Evolutionary conservation across 2,797 vertebrate species (phyloP).

Genomic region (Halcyon leucocephala): DNA sequence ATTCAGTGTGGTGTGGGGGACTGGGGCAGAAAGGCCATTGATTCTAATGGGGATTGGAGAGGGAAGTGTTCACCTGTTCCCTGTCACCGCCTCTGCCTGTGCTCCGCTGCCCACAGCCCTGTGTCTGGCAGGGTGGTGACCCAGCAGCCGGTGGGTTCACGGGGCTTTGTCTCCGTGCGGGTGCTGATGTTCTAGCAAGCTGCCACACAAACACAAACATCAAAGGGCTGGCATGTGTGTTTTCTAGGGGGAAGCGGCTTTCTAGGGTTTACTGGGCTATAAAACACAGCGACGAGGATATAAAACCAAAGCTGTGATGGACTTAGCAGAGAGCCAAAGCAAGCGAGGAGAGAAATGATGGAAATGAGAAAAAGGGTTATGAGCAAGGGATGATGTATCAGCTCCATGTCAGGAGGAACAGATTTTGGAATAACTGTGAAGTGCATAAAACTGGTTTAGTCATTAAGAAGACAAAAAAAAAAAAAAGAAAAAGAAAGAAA

Average conservation of each 20-base stretch:
- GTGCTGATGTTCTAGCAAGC: constrained; percentile 1
- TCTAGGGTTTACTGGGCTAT: constrained; percentile 63
- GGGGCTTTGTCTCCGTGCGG: not conserved
- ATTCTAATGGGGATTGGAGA: not conserved
- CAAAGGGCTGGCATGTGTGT: constrained; percentile 40
- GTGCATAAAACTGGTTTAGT: constrained; percentile 68
- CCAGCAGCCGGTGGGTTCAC: not conserved
- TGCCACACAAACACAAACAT: constrained; percentile 44
- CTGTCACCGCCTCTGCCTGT: not conserved
- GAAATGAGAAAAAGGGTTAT: constrained; percentile 29
- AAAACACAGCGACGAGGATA: constrained; percentile 39
- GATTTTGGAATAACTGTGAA: constrained; percentile 61
- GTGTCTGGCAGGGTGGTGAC: not conserved
- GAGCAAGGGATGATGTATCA: constrained; percentile 38
- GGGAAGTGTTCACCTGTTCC: not conserved
- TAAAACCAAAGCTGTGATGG: constrained; percentile 74
- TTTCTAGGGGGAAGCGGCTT: constrained; percentile 45
- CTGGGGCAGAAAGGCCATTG: not conserved
- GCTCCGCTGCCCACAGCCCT: not conserved
- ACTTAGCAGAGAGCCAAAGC: constrained; percentile 71
- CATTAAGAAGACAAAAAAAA: not conserved
- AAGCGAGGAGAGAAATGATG: constrained; percentile 33
- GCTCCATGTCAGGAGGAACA: constrained; percentile 37
- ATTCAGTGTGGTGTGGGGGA: not conserved
- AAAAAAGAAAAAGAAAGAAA: not conserved